These are phyloP conservation scores for Lasioglossum lativentre DNA, from an alignment of 2,888 invertebrate species.

Conservation along the genomic window DNA sequence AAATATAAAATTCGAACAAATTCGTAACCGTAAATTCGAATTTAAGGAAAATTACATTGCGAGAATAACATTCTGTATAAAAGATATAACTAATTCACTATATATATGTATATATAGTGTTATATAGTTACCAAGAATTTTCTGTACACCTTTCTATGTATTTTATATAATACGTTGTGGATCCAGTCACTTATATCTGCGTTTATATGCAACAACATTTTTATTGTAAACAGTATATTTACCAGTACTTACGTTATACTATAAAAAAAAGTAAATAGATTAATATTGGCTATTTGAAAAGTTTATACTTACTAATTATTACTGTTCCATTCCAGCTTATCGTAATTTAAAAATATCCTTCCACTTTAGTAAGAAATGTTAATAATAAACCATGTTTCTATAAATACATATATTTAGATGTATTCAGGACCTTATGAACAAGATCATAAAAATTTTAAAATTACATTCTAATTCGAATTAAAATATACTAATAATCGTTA, in stretches of 20 bases:
- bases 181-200: too few relatives aligned
- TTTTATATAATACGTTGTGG: neutral
- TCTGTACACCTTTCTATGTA: neutral
- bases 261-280: neutral
- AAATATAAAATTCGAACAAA: neutral
- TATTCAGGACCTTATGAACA: neutral
- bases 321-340: neutral
- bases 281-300: neutral
- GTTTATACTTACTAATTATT: neutral
- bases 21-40: neutral
- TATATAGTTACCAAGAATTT: neutral
- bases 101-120: too few relatives aligned
- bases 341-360: neutral
- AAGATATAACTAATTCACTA: neutral
- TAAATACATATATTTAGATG: neutral
- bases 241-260: neutral
- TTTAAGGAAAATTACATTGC: neutral
- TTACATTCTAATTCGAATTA: too few relatives aligned
- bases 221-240: neutral
- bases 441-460: neutral
- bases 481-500: neutral
- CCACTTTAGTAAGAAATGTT: neutral
- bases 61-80: neutral
- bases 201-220: neutral
- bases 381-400: neutral